Percentiles rank a stretch among this genome's conserved stretches.
phyloP scores from a whole-genome alignment of 2,888 invertebrate genomes.

The Pyrochroa serraticornis region DNA sequence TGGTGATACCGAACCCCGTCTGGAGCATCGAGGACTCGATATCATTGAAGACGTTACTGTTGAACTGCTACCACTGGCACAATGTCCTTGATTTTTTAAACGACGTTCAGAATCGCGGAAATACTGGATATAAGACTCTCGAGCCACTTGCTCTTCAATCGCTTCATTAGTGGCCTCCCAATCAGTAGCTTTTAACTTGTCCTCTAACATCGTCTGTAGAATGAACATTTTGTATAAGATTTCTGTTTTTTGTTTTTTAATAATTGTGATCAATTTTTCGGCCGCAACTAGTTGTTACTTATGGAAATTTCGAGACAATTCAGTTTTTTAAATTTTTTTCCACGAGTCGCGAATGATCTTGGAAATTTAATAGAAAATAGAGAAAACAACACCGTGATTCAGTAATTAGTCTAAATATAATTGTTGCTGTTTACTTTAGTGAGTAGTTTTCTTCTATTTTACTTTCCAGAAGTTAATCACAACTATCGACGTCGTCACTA shows the following conservation, averaged over 20 bases:
- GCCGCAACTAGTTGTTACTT: too few species aligned
- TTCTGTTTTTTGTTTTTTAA: neutral
- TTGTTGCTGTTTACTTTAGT: too few species aligned
- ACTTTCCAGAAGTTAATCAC: too few species aligned
- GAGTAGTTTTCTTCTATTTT: too few species aligned
- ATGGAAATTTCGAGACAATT: too few species aligned
- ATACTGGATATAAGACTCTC: conserved; percentile 82
- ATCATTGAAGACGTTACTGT: conserved; percentile 53
- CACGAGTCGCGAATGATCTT: too few species aligned
- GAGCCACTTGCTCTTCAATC: conserved; percentile 86
- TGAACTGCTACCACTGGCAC: conserved; percentile 54
- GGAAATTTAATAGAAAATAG: too few species aligned
- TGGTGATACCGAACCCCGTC: conserved; percentile 54
- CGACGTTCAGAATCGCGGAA: conserved; percentile 56
- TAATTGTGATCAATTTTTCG: too few species aligned
- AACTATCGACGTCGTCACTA: too few species aligned
- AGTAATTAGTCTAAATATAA: too few species aligned
- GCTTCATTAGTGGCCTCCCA: conserved; percentile 92
- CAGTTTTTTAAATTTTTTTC: too few species aligned
- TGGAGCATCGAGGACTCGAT: conserved; percentile 50
- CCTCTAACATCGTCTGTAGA: conserved; percentile 82
- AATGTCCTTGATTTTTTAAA: conserved; percentile 52
- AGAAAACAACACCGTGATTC: too few species aligned
- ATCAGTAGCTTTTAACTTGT: conserved; percentile 86
- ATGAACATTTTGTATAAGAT: conserved; percentile 2